These are phyloP conservation scores for Acanthopagrus latus DNA, from an alignment of 2,797 vertebrate species.

Conservation along the genomic window DNA sequence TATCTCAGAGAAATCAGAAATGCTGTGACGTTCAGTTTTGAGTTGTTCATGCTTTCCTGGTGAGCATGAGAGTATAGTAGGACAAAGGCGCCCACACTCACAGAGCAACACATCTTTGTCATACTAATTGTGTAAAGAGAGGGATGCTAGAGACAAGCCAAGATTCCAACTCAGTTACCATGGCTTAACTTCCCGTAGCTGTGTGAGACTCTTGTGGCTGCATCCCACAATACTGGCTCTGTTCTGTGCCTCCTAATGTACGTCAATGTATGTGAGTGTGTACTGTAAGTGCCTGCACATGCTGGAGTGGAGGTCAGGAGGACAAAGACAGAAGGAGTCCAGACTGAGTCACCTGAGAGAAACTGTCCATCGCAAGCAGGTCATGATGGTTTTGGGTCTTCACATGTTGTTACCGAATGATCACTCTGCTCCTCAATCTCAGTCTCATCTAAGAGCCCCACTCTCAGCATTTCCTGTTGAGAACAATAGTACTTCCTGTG, in stretches of 20 bases:
- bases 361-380: neutral
- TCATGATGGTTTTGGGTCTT: neutral
- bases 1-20: neutral
- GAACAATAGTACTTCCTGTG: conserved; percentile 72
- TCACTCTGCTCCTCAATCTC: conserved; percentile 18
- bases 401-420: conserved; percentile 1
- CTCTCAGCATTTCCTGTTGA: conserved; percentile 63
- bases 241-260: conserved; percentile 33
- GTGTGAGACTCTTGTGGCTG: conserved; percentile 40
- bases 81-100: conserved; percentile 26
- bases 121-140: conserved; percentile 42
- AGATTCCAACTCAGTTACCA: conserved; percentile 70
- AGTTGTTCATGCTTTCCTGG: neutral
- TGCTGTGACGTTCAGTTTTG: neutral
- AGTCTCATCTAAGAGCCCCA: conserved; percentile 33
- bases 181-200: conserved; percentile 52
- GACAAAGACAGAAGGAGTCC: conserved; percentile 4
- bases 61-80: neutral
- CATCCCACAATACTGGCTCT: conserved; percentile 59
- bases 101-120: conserved; percentile 50
- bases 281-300: conserved; percentile 24
- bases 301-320: conserved; percentile 23
- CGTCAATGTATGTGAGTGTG: neutral
- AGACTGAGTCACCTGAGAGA: neutral
- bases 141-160: conserved; percentile 41